These are phyloP conservation scores for Acleris sparsana DNA, from an alignment of 2,888 invertebrate species.

Conservation along the genomic window DNA sequence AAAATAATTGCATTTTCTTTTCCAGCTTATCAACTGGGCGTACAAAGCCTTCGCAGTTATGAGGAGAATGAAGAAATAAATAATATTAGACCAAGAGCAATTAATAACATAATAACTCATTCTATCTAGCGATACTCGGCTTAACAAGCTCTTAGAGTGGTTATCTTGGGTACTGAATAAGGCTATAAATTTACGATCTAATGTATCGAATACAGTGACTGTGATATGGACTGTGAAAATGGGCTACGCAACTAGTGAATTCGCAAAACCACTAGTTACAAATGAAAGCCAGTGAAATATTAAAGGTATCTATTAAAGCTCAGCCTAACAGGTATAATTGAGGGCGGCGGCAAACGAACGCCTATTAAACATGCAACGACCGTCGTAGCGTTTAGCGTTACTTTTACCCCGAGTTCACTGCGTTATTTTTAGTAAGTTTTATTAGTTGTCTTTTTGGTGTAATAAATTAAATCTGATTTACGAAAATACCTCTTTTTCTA, in stretches of 20 bases:
- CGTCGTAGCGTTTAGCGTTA: conserved; percentile 9
- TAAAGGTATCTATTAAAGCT: conserved; percentile 15
- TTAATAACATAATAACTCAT: too few relatives aligned
- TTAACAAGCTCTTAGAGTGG: too few relatives aligned
- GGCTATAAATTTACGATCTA: too few relatives aligned
- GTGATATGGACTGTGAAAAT: background rate
- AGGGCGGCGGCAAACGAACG: conserved; percentile 24
- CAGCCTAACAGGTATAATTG: conserved; percentile 29
- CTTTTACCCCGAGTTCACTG: background rate
- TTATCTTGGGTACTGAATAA: too few relatives aligned
- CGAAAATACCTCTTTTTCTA: too few relatives aligned
- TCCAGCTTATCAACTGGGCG: conserved; percentile 80
- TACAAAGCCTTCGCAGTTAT: conserved; percentile 81
- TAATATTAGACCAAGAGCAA: background rate
- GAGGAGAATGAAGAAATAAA: conserved; percentile 76
- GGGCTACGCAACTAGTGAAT: conserved; percentile 15
- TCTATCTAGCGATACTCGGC: too few relatives aligned
- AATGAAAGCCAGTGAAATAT: conserved; percentile 21
- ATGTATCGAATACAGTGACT: background rate
- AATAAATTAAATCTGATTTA: too few relatives aligned
- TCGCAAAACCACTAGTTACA: conserved; percentile 2
- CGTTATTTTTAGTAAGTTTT: background rate
- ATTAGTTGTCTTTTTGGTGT: background rate
- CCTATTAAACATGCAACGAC: conserved; percentile 30
- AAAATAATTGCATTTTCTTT: conserved; percentile 38